Conservation (phyloP, 2,113 vertebrate genomes). For the Pomatorhinus ruficollis region DNA sequence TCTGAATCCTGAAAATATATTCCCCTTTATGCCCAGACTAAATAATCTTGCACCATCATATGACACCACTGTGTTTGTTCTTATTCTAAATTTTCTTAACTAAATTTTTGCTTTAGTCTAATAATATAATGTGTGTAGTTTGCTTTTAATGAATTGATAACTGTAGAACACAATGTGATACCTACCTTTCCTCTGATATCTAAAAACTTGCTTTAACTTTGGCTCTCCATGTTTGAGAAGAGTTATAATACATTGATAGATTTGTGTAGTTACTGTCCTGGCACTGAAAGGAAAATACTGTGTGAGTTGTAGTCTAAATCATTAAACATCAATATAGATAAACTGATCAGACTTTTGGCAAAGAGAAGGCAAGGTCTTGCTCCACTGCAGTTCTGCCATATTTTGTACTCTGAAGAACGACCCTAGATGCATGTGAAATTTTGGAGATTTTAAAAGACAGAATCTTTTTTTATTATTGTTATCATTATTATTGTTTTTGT, state of each 20-base stretch:
- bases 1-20: background rate
- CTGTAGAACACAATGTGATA: background rate
- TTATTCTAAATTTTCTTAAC: background rate
- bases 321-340: background rate
- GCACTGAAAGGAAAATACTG: background rate
- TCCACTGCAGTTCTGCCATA: background rate
- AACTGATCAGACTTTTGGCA: background rate
- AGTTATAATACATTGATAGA: background rate
- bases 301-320: background rate
- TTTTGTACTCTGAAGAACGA: background rate
- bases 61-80: background rate
- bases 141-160: background rate
- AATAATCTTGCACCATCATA: background rate
- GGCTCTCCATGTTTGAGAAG: background rate
- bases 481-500: background rate
- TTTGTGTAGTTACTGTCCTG: background rate
- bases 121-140: background rate
- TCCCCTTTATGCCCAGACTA: background rate
- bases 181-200: background rate
- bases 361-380: background rate
- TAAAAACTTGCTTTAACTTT: background rate
- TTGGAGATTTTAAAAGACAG: background rate
- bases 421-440: background rate
- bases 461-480: too few species aligned
- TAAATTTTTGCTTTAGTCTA: background rate